Evolutionary conservation across 2,888 invertebrate genomes (phyloP).

Genomic region (Erebia aethiops): DNA sequence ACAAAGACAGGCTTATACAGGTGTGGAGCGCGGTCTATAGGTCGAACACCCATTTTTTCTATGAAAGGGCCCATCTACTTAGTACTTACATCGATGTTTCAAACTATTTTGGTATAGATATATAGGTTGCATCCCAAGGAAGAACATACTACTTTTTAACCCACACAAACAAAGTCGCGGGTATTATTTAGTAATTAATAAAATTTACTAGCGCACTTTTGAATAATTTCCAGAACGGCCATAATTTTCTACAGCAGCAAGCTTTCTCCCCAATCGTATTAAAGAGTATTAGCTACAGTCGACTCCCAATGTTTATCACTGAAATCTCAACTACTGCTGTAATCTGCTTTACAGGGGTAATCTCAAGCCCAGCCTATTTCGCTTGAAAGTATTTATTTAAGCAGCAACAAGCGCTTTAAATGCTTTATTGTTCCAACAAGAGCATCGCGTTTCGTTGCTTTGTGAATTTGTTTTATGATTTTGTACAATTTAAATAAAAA

Average conservation of each 20-base stretch:
- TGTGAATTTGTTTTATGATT: conserved; percentile 13
- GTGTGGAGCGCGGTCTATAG: no score
- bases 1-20: no score
- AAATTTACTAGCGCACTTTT: no score
- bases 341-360: conserved; percentile 41
- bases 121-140: no score
- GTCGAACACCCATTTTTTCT: no score
- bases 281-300: conserved; percentile 8
- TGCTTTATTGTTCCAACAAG: conserved; percentile 64
- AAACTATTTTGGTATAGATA: no score
- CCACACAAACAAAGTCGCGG: no score
- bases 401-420: conserved; percentile 61
- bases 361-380: conserved; percentile 64
- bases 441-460: conserved; percentile 14
- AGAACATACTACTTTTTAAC: no score
- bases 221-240: no score
- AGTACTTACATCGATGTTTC: no score
- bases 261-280: neutral
- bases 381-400: conserved; percentile 72
- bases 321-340: conserved; percentile 2
- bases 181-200: no score
- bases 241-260: neutral
- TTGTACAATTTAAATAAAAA: neutral
- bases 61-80: no score
- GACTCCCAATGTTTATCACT: conserved; percentile 2